phyloP scores from a whole-genome alignment of 2,888 invertebrate species.

The Agrypnus murinus region DNA sequence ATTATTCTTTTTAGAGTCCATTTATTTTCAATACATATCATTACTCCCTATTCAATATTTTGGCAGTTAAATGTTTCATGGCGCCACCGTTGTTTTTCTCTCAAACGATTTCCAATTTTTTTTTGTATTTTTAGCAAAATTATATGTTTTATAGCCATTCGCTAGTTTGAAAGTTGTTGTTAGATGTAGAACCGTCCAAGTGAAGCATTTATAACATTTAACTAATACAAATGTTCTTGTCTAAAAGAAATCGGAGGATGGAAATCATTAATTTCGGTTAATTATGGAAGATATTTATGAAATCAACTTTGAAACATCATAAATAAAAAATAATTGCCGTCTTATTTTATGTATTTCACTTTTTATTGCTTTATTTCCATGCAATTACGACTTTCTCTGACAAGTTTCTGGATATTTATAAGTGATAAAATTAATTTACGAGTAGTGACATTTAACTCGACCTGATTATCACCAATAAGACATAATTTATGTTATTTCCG shows the following conservation, averaged over 20 bases:
- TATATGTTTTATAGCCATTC: slow-evolving; percentile 38
- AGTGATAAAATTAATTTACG: slow-evolving; percentile 65
- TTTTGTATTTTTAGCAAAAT: slow-evolving; percentile 34
- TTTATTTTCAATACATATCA: slow-evolving; percentile 59
- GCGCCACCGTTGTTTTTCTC: slow-evolving; percentile 58
- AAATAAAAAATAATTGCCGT: slow-evolving; percentile 37
- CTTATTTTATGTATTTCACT: slow-evolving; percentile 32
- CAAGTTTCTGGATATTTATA: slow-evolving; percentile 39
- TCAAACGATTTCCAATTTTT: slow-evolving; percentile 42
- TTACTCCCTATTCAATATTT: slow-evolving; percentile 60
- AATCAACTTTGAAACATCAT: slow-evolving; percentile 35
- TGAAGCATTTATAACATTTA: no score
- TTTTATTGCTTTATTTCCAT: slow-evolving; percentile 33
- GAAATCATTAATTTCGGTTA: slow-evolving; percentile 31
- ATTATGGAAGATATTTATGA: slow-evolving; percentile 15
- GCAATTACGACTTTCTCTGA: slow-evolving; percentile 41
- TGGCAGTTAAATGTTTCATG: slow-evolving; percentile 61
- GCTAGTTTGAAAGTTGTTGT: slow-evolving; percentile 27
- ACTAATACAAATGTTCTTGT: no score
- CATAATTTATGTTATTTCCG: slow-evolving; percentile 67
- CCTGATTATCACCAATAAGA: slow-evolving; percentile 66
- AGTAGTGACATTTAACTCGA: slow-evolving; percentile 65
- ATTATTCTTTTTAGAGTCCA: slow-evolving; percentile 55
- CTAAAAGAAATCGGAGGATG: neutral
- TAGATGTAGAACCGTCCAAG: slow-evolving; percentile 7